Percentiles rank a stretch among this genome's conserved stretches.
These are phyloP conservation scores for Hyla sarda DNA, from an alignment of 2,113 vertebrate species.

Conservation along the genomic window DNA sequence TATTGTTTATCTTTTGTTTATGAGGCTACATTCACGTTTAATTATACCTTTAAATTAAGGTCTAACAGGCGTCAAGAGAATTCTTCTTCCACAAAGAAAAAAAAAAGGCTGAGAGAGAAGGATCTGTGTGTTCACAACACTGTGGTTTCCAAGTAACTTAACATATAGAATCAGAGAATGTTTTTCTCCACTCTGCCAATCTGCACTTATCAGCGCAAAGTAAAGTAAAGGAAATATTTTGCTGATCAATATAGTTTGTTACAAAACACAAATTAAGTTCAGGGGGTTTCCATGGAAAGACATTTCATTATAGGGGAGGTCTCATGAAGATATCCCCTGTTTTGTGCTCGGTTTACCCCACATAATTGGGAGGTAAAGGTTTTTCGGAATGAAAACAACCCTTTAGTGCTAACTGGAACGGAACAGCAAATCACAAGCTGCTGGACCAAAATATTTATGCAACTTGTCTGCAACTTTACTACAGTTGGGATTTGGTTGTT, in stretches of 20 bases:
- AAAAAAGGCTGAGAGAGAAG: constrained; percentile 51
- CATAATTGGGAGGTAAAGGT: too few relatives aligned
- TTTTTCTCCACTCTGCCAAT: not conserved
- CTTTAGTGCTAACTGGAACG: too few relatives aligned
- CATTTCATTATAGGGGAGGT: not conserved
- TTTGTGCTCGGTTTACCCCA: too few relatives aligned
- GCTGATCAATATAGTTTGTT: not conserved
- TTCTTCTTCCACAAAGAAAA: constrained; percentile 82
- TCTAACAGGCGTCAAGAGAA: constrained; percentile 96
- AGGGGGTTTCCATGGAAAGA: not conserved
- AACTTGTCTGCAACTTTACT: too few relatives aligned
- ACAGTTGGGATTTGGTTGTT: too few relatives aligned
- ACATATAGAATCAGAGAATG: constrained; percentile 64
- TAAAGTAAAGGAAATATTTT: not conserved
- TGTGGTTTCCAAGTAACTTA: constrained; percentile 72
- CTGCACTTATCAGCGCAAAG: constrained; percentile 20
- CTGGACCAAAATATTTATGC: too few relatives aligned
- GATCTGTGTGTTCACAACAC: constrained; percentile 69
- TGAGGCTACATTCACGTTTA: constrained; percentile 99
- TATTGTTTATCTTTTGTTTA: constrained; percentile 99
- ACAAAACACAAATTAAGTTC: not conserved
- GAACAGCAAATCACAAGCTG: too few relatives aligned
- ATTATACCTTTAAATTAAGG: constrained; percentile 99
- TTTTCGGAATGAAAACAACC: too few relatives aligned
- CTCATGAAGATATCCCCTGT: not conserved